phyloP scores from a whole-genome alignment of 2,797 vertebrate genomes.

The Synanceia verrucosa region DNA sequence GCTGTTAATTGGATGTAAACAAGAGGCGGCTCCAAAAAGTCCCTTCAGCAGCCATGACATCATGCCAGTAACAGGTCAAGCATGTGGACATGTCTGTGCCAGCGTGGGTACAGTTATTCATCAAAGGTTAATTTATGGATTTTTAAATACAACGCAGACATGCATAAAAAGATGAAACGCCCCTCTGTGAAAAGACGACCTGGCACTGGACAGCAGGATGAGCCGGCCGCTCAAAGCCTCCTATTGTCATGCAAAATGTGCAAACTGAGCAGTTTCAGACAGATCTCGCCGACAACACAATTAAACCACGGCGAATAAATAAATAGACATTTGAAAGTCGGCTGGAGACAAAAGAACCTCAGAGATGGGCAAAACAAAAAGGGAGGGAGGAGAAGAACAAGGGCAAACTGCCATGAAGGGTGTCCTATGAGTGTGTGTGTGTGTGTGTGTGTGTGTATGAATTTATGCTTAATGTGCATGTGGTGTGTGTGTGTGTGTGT shows the following conservation, averaged over 20 bases:
- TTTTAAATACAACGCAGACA: slow-evolving; percentile 69
- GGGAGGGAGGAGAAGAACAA: slow-evolving; percentile 15
- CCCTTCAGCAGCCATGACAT: slow-evolving; percentile 52
- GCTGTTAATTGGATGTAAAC: slow-evolving; percentile 63
- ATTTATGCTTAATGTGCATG: slow-evolving; percentile 13
- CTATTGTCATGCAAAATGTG: slow-evolving; percentile 82
- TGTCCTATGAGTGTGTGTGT: slow-evolving; percentile 19
- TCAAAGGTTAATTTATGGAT: slow-evolving; percentile 73
- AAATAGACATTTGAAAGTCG: slow-evolving; percentile 79
- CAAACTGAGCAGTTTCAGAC: slow-evolving; percentile 75
- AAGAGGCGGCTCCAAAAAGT: slow-evolving; percentile 39
- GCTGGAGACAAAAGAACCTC: slow-evolving; percentile 74
- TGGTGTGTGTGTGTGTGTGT: slow-evolving; percentile 2
- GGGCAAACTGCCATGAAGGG: slow-evolving; percentile 46
- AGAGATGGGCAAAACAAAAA: slow-evolving; percentile 38
- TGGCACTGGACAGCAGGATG: slow-evolving; percentile 63
- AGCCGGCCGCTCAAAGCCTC: slow-evolving; percentile 58
- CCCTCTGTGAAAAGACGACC: slow-evolving; percentile 62
- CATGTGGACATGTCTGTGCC: slow-evolving; percentile 52
- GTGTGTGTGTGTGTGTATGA: slow-evolving; percentile 16
- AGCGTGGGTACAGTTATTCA: slow-evolving; percentile 40
- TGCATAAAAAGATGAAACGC: slow-evolving; percentile 75
- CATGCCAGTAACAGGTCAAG: slow-evolving; percentile 55
- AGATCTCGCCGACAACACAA: slow-evolving; percentile 70
- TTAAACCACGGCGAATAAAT: slow-evolving; percentile 77